These are phyloP conservation scores for Aleiodes sp. DNA, from an alignment of 1,140 invertebrate species.

Conservation along the genomic window DNA sequence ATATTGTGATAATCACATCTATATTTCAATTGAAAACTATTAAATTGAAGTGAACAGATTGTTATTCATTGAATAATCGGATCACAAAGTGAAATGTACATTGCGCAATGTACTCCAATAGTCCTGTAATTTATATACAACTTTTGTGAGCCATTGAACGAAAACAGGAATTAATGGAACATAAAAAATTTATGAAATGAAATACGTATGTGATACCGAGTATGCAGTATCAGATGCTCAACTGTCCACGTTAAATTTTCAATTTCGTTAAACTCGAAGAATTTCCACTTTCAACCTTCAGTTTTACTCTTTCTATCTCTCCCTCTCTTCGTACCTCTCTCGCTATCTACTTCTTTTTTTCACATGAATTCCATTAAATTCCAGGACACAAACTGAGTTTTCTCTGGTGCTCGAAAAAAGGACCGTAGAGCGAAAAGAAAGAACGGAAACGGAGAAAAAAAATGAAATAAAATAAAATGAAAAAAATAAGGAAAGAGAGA, in stretches of 20 bases:
- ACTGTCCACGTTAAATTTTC: conserved; percentile 22
- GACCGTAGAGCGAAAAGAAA: neutral
- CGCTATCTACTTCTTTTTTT: neutral
- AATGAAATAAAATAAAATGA: neutral
- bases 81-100: too few species aligned
- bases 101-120: too few species aligned
- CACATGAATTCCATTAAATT: neutral
- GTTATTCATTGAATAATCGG: too few species aligned
- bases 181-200: neutral
- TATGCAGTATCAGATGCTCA: neutral
- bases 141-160: neutral
- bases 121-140: too few species aligned
- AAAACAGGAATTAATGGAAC: neutral
- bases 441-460: neutral
- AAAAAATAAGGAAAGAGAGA: neutral
- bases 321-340: neutral
- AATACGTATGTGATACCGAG: neutral
- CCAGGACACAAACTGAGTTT: neutral
- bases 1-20: too few species aligned
- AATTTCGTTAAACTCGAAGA: conserved; percentile 5
- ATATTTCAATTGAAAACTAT: too few species aligned
- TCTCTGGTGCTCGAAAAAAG: neutral
- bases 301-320: neutral
- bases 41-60: too few species aligned
- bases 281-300: neutral